Percentiles rank a stretch among this genome's conserved stretches.
Evolutionary conservation across 2,113 vertebrate genomes (phyloP).

Genomic region (Gavia stellata): DNA sequence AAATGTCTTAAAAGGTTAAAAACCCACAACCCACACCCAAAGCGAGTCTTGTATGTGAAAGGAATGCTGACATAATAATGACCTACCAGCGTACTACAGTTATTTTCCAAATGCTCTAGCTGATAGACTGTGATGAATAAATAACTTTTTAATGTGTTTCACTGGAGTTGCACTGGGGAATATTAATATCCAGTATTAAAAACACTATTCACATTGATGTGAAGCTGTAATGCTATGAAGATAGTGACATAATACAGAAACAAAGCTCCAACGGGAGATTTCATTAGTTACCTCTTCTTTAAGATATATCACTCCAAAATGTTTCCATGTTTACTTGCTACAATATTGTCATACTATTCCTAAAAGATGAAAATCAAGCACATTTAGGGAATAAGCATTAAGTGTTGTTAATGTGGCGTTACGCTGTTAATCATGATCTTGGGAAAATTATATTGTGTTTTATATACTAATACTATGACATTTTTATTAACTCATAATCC

Average conservation of each 20-base stretch:
- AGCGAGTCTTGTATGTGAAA: neutral
- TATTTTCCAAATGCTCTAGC: slow-evolving; percentile 35
- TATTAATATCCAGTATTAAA: neutral
- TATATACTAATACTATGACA: slow-evolving; percentile 63
- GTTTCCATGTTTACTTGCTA: neutral
- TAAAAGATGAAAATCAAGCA: slow-evolving; percentile 52
- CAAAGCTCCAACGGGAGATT: neutral
- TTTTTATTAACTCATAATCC: slow-evolving; percentile 77
- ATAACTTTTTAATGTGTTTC: slow-evolving; percentile 6
- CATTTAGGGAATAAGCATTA: slow-evolving; percentile 17
- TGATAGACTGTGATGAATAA: slow-evolving; percentile 28
- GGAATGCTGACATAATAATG: neutral
- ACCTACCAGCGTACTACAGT: neutral
- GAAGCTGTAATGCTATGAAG: neutral
- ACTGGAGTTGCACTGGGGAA: neutral
- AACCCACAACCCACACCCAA: neutral
- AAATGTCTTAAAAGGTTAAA: slow-evolving; percentile 39
- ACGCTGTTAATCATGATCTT: slow-evolving; percentile 64
- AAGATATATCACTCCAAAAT: neutral
- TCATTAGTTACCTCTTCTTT: neutral
- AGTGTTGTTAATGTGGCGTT: slow-evolving; percentile 55
- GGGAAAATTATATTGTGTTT: slow-evolving; percentile 71
- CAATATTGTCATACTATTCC: neutral
- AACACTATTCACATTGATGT: neutral
- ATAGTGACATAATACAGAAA: neutral